These are phyloP conservation scores for Nudaria mundana DNA, from an alignment of 2,888 invertebrate genomes.

Conservation along the genomic window DNA sequence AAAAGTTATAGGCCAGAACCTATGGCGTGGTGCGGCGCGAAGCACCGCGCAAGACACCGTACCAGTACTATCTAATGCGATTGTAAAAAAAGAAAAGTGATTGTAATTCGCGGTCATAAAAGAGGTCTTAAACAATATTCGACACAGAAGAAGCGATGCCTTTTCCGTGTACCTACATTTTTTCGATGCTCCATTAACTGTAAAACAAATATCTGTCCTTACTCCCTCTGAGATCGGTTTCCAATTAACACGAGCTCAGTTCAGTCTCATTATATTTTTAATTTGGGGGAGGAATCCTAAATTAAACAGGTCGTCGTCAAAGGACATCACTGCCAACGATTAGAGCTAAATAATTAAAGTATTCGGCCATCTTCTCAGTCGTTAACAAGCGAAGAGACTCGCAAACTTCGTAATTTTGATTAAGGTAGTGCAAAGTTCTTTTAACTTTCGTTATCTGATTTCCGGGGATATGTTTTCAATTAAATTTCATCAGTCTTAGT, in stretches of 20 bases:
- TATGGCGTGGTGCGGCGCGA: too few relatives aligned
- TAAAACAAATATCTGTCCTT: constrained; percentile 39
- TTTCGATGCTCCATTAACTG: constrained; percentile 7
- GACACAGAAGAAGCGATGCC: too few relatives aligned
- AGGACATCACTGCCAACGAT: constrained; percentile 75
- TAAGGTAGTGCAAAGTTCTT: constrained; percentile 51
- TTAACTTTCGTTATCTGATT: constrained; percentile 39
- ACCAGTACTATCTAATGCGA: too few relatives aligned
- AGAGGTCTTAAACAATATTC: too few relatives aligned
- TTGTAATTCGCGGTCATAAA: too few relatives aligned
- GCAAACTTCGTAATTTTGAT: constrained; percentile 68
- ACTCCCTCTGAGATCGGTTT: constrained; percentile 72
- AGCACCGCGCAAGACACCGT: too few relatives aligned
- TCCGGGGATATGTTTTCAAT: constrained; percentile 32
- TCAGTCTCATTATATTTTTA: constrained; percentile 81
- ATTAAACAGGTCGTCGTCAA: constrained; percentile 78
- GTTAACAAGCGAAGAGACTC: constrained; percentile 70
- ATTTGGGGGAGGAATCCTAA: constrained; percentile 78
- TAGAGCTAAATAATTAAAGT: constrained; percentile 81
- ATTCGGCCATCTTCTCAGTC: constrained; percentile 74
- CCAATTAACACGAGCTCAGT: constrained; percentile 77
- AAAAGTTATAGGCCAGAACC: too few relatives aligned
- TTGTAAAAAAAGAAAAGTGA: too few relatives aligned
- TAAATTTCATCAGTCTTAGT: constrained; percentile 10
- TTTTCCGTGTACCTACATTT: too few relatives aligned